These are phyloP conservation scores for Lymantria monacha DNA, from an alignment of 2,888 invertebrate species.

Conservation along the genomic window DNA sequence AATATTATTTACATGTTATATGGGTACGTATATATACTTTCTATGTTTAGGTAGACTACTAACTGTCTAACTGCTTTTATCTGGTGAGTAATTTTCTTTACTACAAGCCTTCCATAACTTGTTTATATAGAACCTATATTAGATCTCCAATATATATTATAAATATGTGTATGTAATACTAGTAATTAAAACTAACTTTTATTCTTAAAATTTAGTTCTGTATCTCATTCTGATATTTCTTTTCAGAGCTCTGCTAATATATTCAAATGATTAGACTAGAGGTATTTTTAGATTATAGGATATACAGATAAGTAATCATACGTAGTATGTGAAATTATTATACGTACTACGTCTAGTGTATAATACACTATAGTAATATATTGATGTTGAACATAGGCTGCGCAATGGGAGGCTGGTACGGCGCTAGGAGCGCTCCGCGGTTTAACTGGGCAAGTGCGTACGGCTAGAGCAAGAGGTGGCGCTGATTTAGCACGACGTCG, in stretches of 20 bases:
- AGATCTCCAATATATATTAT: constrained; percentile 11
- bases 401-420: constrained; percentile 83
- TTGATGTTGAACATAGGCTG: constrained; percentile 52
- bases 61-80: constrained; percentile 8
- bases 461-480: constrained; percentile 87
- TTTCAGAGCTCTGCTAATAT: constrained; percentile 5
- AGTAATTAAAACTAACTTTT: constrained; percentile 5
- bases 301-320: constrained; percentile 15
- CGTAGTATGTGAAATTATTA: neutral
- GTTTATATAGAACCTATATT: constrained; percentile 13
- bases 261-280: constrained; percentile 13
- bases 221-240: neutral
- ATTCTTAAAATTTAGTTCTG: constrained; percentile 25
- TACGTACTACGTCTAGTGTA: too few relatives aligned
- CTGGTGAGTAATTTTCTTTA: constrained; percentile 22
- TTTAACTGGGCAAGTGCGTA: constrained; percentile 92
- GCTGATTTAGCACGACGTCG: constrained; percentile 87
- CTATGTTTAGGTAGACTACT: constrained; percentile 10
- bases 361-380: constrained; percentile 9
- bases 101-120: neutral
- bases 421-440: constrained; percentile 92
- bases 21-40: constrained; percentile 25
- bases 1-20: constrained; percentile 8
- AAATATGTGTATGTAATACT: constrained; percentile 6
- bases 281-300: constrained; percentile 8